Conservation (phyloP, 1,140 invertebrate genomes). For the Drosophila burlai region DNA sequence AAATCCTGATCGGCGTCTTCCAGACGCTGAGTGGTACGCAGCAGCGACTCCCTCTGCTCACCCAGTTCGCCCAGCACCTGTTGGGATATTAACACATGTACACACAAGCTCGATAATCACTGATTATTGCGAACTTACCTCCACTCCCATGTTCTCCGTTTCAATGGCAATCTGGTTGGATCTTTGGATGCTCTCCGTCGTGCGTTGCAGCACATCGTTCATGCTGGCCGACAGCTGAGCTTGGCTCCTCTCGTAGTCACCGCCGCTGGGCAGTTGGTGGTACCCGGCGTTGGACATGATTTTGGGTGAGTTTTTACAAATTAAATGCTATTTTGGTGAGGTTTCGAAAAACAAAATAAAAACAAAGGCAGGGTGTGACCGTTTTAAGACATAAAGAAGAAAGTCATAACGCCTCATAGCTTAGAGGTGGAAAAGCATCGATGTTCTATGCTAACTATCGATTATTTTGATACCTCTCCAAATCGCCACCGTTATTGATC, state of each 20-base stretch:
- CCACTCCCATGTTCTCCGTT: conserved; percentile 91
- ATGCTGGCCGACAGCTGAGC: conserved; percentile 64
- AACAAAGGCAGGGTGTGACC: conserved; percentile 36
- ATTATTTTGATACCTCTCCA: neutral
- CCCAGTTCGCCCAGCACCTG: conserved; percentile 84
- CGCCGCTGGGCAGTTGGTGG: conserved; percentile 65
- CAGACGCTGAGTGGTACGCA: conserved; percentile 85
- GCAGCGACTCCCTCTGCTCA: conserved; percentile 85
- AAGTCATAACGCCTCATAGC: neutral
- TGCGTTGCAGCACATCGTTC: conserved; percentile 67
- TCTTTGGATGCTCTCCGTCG: conserved; percentile 80
- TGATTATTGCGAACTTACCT: conserved; percentile 86
- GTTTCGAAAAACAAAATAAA: conserved; percentile 18
- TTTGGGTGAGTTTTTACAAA: neutral
- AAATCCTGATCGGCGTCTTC: conserved; percentile 86
- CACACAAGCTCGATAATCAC: neutral
- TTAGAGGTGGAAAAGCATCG: neutral
- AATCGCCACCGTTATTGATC: neutral
- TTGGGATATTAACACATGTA: neutral
- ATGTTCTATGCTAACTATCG: neutral
- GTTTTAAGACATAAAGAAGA: neutral
- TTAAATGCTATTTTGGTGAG: conserved; percentile 24
- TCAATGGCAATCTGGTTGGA: conserved; percentile 91
- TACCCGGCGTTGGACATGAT: conserved; percentile 63
- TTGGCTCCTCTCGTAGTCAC: conserved; percentile 55